Evolutionary conservation across 2,113 vertebrate species (phyloP), one percentile per base, ranked within the genome.

Genomic region (Gymnarchus niloticus): DNA sequence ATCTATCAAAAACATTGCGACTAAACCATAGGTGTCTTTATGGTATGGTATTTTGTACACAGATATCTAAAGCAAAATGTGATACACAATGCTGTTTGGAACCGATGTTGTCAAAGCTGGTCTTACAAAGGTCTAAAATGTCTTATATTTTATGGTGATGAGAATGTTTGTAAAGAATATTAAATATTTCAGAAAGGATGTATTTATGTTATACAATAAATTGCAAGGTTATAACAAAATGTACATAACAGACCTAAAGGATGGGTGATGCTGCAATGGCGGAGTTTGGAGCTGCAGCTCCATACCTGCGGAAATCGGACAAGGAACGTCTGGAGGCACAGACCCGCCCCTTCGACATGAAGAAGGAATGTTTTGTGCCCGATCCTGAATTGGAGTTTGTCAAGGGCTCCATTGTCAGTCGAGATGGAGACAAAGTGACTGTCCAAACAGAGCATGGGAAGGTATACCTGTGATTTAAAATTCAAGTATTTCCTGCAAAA

Each of bases 271-370:
- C 95, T 81, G 88, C 88, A 37, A 96, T 97, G 96, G 93, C 86
- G 1, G 95, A 97, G 56, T 97, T 96, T 85, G 96, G 96, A 91
- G 61, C 86, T 3, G 96, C 96, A 0, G 96, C 96, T 52, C 59
- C 94, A 0, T 97, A 91, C 91, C 94, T 97, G 85, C 94, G 96
- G 76, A 97, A 97, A 87, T 96, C 96, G 1, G 96, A 84, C 83
- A 65, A 65, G 57, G 83, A 84, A 6, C 83, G 83, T 65, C 83
- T 84, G 17, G 83, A 84, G 83, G 83, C 83, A 0, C 96, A 97
- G 90, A 97, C 96, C 0, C 93, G 95, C 80, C 86, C 88, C n/a
- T 97, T 97, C 2, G 96, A 97, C 92, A 96, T 97, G 92, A 96
- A 96, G 90, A 97, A 94, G 76, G 94, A 96, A 56, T 95, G 94